A percentile compares a stretch with the other conserved stretches of the same genome.
These are phyloP conservation scores for Protula sp. DNA, from an alignment of 2,888 invertebrate genomes.

Conservation along the genomic window DNA sequence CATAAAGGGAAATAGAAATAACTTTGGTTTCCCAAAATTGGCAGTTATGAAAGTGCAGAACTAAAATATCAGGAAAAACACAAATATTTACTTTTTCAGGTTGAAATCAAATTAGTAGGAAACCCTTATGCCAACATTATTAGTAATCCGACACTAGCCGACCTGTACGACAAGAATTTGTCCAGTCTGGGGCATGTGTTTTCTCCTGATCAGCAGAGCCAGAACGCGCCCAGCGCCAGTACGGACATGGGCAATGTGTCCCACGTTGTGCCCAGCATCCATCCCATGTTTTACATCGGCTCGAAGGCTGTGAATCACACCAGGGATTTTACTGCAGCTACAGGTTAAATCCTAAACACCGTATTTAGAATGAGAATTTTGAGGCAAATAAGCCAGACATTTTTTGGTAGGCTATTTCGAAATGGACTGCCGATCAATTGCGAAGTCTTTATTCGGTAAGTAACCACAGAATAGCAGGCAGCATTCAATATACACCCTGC, in stretches of 20 bases:
- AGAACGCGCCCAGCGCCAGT: conserved; percentile 18
- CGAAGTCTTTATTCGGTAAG: too few relatives aligned
- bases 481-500: too few relatives aligned
- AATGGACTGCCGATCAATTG: too few relatives aligned
- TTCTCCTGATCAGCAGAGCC: neutral
- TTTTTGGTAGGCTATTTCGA: too few relatives aligned
- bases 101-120: conserved; percentile 28
- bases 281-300: conserved; percentile 28
- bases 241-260: conserved; percentile 37
- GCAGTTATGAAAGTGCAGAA: too few relatives aligned
- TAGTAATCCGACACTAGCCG: conserved; percentile 36
- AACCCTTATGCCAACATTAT: conserved; percentile 37
- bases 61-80: too few relatives aligned
- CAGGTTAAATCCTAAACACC: conserved; percentile 19
- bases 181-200: neutral
- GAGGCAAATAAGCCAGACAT: too few relatives aligned
- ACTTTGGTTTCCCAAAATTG: too few relatives aligned
- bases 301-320: conserved; percentile 27
- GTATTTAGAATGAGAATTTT: too few relatives aligned
- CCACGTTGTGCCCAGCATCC: conserved; percentile 33
- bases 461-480: too few relatives aligned
- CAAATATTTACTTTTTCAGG: too few relatives aligned
- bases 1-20: too few relatives aligned
- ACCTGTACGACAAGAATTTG: conserved; percentile 9
- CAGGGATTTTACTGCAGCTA: conserved; percentile 24